phyloP scores from a whole-genome alignment of 2,797 vertebrate genomes.

The Heteromormyrus szaboi region DNA sequence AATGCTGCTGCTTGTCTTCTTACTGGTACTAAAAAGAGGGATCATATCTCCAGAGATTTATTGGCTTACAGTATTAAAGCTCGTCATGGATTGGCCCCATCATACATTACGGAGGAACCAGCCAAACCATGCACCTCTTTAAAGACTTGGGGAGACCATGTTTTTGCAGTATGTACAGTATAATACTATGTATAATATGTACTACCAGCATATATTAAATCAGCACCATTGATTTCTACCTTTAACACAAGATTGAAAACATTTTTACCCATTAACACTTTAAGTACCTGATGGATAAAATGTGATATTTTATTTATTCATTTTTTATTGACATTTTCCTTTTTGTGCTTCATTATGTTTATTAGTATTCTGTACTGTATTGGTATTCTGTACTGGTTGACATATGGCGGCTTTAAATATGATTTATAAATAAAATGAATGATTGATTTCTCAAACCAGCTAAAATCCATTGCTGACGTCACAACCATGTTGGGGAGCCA shows the following conservation, averaged over 20 bases:
- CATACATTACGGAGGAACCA: background rate
- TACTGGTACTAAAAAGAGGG: background rate
- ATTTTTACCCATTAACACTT: background rate
- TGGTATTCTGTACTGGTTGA: background rate
- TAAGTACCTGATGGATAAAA: background rate
- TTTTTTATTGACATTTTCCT: background rate
- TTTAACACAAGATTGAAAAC: background rate
- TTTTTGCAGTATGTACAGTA: background rate
- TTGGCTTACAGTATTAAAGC: background rate
- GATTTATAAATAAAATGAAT: background rate
- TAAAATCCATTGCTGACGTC: background rate
- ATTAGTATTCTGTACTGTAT: background rate
- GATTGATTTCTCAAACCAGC: background rate
- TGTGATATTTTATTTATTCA: background rate
- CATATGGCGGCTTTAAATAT: background rate
- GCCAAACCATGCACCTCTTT: background rate
- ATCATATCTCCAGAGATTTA: background rate
- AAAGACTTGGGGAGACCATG: background rate
- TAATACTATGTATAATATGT: background rate
- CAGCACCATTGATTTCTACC: background rate
- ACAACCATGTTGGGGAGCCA: background rate
- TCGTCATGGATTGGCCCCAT: background rate
- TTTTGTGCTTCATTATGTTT: background rate
- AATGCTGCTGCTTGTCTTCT: background rate
- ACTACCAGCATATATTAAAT: background rate